These are phyloP conservation scores for Emydura subglobosa DNA, from an alignment of 2,113 vertebrate species.

Conservation along the genomic window DNA sequence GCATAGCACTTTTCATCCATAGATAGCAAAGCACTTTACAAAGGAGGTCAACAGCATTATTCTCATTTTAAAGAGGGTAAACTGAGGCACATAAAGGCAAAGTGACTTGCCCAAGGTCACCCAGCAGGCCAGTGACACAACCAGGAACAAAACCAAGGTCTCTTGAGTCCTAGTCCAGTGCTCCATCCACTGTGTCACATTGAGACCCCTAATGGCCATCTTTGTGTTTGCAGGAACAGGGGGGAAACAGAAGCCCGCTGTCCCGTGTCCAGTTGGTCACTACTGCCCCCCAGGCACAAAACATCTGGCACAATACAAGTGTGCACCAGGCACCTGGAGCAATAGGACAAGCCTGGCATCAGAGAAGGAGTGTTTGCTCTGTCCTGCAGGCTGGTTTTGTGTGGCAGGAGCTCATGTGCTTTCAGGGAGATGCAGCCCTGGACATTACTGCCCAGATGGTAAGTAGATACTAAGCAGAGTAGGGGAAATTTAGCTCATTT, in stretches of 20 bases:
- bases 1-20: neutral
- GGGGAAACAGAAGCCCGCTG: slow-evolving; percentile 84
- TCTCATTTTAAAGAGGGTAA: neutral
- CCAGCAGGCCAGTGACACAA: neutral
- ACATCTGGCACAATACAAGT: slow-evolving; percentile 85
- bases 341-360: slow-evolving; percentile 78
- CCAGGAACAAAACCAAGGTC: fast-evolving
- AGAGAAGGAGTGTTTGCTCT: slow-evolving; percentile 77
- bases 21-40: neutral
- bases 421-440: slow-evolving; percentile 85
- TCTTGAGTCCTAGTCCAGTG: fast-evolving
- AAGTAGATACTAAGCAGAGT: fast-evolving
- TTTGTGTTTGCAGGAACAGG: slow-evolving; percentile 77
- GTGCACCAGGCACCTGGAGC: slow-evolving; percentile 89
- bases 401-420: slow-evolving; percentile 78
- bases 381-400: slow-evolving; percentile 88
- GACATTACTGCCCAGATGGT: slow-evolving; percentile 89
- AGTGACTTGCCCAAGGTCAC: fast-evolving
- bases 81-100: neutral
- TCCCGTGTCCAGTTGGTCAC: slow-evolving; percentile 85
- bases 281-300: slow-evolving; percentile 89
- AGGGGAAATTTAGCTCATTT: fast-evolving
- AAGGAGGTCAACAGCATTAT: neutral
- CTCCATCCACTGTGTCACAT: fast-evolving
- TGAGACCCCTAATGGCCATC: fast-evolving